A percentile compares a stretch with the other conserved stretches of the same genome.
These are phyloP conservation scores for Pocillopora verrucosa DNA, from an alignment of 64 coral and sea anemone genomes.

Conservation along the genomic window DNA sequence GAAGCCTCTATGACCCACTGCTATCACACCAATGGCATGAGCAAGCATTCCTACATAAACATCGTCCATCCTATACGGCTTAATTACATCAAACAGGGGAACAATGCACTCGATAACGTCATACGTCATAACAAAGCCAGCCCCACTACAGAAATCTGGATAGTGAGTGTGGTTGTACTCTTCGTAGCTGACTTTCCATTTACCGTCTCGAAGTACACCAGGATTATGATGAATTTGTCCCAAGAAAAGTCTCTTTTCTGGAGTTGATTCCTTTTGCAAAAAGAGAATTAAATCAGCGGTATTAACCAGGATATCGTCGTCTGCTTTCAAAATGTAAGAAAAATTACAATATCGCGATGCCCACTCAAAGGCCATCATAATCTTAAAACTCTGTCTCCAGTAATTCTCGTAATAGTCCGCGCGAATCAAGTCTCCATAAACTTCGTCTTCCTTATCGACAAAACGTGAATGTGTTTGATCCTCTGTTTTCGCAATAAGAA, in stretches of 20 bases:
- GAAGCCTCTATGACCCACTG: not conserved
- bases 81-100: not conserved
- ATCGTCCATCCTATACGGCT: not conserved
- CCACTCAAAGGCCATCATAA: slow-evolving; percentile 14
- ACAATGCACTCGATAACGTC: not conserved
- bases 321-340: not conserved
- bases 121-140: not conserved
- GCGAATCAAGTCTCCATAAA: not conserved
- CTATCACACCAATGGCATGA: not conserved
- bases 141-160: slow-evolving; percentile 9
- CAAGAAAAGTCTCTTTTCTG: not conserved
- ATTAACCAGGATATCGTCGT: slow-evolving; percentile 1
- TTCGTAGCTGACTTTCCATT: not conserved
- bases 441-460: not conserved
- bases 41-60: not conserved
- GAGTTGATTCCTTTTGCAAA: not conserved
- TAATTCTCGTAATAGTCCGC: not conserved
- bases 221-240: not conserved
- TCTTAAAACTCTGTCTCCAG: slow-evolving; percentile 8
- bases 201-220: not conserved
- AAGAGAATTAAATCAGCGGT: not conserved
- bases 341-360: slow-evolving; percentile 2
- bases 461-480: not conserved
- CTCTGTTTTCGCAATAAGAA: not conserved
- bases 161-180: not conserved